Conservation (phyloP, 2,888 invertebrate genomes). For the Branchellion lobata region DNA sequence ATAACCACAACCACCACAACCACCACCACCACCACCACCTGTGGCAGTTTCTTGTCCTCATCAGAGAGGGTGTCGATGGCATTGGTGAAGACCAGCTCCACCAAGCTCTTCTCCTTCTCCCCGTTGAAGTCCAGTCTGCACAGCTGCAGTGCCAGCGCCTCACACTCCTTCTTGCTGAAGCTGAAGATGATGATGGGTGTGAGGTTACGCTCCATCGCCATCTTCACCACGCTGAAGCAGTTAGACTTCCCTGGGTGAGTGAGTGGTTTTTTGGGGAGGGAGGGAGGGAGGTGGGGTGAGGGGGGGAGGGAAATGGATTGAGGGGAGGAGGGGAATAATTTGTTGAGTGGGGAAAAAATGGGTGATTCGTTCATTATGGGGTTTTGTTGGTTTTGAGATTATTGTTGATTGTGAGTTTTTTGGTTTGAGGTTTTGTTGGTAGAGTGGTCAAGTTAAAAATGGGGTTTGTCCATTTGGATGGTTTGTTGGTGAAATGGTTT, state of each 20-base stretch:
- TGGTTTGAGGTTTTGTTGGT: too few species aligned
- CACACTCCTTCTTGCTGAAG: constrained; percentile 98
- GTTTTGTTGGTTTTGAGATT: too few species aligned
- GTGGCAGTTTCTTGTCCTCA: constrained; percentile 89
- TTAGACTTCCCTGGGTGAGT: constrained; percentile 68
- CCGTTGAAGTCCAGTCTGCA: constrained; percentile 92
- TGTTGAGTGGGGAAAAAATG: too few species aligned
- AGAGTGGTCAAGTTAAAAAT: too few species aligned
- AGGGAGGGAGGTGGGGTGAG: background rate
- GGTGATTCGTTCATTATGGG: too few species aligned
- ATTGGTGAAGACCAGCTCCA: constrained; percentile 94
- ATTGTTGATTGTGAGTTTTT: too few species aligned
- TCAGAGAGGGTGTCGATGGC: constrained; percentile 93
- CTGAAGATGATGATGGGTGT: constrained; percentile 98
- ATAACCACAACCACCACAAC: background rate
- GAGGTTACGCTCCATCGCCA: constrained; percentile 96
- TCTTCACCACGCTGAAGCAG: constrained; percentile 94
- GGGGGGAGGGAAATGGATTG: too few species aligned
- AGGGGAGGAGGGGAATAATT: background rate
- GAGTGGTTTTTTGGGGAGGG: background rate
- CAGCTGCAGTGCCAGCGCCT: constrained; percentile 92
- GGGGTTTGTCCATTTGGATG: too few species aligned
- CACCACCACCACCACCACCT: constrained; percentile 64
- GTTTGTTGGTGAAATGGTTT: too few species aligned
- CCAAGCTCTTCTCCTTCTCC: constrained; percentile 87